Base-by-base conservation (phyloP, 2,888 invertebrate genomes). In the Osmoderma eremita region DNA sequence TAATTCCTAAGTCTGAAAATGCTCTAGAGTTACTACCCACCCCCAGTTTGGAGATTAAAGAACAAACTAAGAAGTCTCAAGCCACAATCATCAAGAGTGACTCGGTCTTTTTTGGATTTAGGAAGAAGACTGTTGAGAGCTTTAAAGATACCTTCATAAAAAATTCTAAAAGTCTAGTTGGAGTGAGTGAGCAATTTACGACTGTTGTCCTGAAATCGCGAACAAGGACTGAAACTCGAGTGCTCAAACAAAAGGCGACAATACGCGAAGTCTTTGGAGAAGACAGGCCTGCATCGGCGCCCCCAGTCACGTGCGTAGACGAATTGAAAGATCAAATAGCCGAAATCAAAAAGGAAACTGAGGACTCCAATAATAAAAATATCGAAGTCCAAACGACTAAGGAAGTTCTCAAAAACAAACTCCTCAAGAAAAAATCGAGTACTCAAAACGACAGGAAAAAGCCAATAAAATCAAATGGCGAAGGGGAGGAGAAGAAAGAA, bases 261-360 rank as follows among this genome's bases (percentile, higher is more conserved):
- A 92, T 93, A 48, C 89, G 91, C 73, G 92, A 93, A 82, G 92
- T 93, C 1, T 93, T 94, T 79, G 93, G 93, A 0, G 86, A 87
- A 69, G 93, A 93, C 75, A 84, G 93, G 45, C 92, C 94, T 0
- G 92, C 93, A 0, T 93, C 93, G 0, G 93, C 93, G 0, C 93
- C 93, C 0, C 93, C 93, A 0, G 85, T 86, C 69, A 86, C 89
- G 1, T 88, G 87, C 75, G 84, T 86, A 2, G 84, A 86, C 78
- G 72, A 78, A 48, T 61, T 67, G 70, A 62, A 84, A 78, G 76
- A 67, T 65, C 65, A 70, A 70, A 45, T 70, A 71, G 58, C 70
- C 71, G 64, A 61, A 75, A 81, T 67, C 84, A 84, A 80, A 82
- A 83, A 61, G 83, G 84, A 78, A 74, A 80, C 78, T 83, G 77